These are phyloP conservation scores for Oligia fasciuncula DNA, from an alignment of 2,888 invertebrate species.

Conservation along the genomic window DNA sequence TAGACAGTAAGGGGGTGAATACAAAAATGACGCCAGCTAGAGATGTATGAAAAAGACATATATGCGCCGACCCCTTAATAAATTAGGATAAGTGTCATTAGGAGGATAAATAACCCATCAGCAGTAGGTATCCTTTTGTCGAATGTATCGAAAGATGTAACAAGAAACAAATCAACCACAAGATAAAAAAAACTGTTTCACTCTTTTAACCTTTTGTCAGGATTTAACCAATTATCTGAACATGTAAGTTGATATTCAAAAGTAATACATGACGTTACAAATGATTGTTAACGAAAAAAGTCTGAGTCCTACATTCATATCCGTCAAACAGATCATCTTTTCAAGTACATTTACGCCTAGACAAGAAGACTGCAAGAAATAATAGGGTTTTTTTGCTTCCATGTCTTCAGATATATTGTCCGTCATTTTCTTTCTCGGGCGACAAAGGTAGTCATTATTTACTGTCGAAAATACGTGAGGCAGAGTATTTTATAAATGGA, in stretches of 20 bases:
- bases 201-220: background rate
- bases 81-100: background rate
- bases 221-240: background rate
- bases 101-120: background rate
- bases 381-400: slow-evolving; percentile 13
- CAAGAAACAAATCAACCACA: background rate
- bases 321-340: background rate
- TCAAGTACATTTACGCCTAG: background rate
- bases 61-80: background rate
- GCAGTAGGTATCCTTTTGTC: too few species aligned
- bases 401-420: slow-evolving; percentile 42
- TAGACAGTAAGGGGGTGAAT: background rate
- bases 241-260: background rate
- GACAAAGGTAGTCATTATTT: slow-evolving; percentile 47
- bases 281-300: background rate
- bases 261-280: background rate
- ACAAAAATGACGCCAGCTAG: background rate
- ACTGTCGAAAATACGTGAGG: slow-evolving; percentile 31
- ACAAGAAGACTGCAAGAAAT: slow-evolving; percentile 19
- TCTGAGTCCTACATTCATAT: background rate
- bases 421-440: slow-evolving; percentile 24
- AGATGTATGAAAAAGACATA: background rate
- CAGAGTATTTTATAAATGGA: slow-evolving; percentile 17
- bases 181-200: background rate
- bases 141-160: background rate